Conservation (phyloP, 2,113 vertebrate genomes). For the Gasterosteus aculeatus region DNA sequence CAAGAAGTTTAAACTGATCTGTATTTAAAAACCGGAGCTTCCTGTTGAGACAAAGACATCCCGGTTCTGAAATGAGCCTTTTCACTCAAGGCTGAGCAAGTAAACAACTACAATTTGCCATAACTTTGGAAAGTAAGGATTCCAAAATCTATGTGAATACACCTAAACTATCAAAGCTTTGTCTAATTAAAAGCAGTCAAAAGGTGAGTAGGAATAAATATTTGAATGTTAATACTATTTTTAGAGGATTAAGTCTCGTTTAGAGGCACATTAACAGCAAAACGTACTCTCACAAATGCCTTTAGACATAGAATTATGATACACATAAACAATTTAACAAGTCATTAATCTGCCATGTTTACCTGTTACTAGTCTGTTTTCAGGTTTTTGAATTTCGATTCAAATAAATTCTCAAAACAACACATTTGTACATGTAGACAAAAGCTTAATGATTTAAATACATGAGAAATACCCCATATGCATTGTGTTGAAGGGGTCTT, state of each 20-base stretch:
- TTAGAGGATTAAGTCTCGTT: background rate
- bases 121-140: background rate
- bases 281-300: background rate
- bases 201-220: background rate
- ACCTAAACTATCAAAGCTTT: background rate
- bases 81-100: background rate
- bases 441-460: background rate
- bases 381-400: background rate
- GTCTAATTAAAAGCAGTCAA: background rate
- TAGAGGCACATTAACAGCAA: background rate
- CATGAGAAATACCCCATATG: background rate
- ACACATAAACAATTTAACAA: background rate
- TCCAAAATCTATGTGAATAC: background rate
- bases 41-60: background rate
- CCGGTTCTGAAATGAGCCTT: background rate
- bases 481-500: background rate
- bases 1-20: constrained; percentile 27
- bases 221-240: background rate
- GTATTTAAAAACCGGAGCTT: background rate
- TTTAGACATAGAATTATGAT: background rate
- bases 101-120: background rate
- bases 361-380: background rate
- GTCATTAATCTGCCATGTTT: background rate
- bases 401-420: background rate
- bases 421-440: background rate